Conservation (phyloP, 2,113 vertebrate species). For the Phalacrocorax pelagicus region DNA sequence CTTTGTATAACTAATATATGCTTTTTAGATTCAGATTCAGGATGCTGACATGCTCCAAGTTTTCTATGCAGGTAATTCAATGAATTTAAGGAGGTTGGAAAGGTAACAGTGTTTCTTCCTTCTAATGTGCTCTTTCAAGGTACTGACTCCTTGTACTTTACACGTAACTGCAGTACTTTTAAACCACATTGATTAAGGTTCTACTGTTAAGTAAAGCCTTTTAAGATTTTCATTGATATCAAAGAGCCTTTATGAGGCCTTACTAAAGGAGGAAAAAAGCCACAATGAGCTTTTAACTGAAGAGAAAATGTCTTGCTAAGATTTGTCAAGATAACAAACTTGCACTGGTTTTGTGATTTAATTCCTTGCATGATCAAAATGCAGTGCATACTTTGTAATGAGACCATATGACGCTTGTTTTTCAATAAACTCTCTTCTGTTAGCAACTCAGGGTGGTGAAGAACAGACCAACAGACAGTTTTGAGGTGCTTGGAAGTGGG, state of each 20-base stretch:
- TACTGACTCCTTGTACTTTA: constrained; percentile 38
- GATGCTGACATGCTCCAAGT: not conserved
- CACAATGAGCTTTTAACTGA: constrained; percentile 59
- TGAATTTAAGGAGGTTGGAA: not conserved
- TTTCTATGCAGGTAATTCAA: constrained; percentile 1
- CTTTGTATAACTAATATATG: not conserved
- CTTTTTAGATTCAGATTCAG: not conserved
- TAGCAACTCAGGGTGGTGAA: not conserved
- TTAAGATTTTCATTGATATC: constrained; percentile 59
- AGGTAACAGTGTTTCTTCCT: constrained; percentile 51
- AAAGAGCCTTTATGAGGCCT: constrained; percentile 45
- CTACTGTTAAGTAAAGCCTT: constrained; percentile 64
- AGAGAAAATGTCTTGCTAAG: constrained; percentile 55
- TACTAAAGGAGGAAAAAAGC: constrained; percentile 49
- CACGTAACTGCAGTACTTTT: not conserved
- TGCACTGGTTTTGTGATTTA: constrained; percentile 45
- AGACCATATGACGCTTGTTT: constrained; percentile 14
- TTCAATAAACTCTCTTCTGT: not conserved
- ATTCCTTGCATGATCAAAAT: constrained; percentile 55
- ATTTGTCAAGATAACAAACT: constrained; percentile 60
- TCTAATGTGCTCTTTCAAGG: constrained; percentile 59
- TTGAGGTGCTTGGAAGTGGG: not conserved
- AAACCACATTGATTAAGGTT: constrained; percentile 63
- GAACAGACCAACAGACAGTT: not conserved
- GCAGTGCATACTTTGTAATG: not conserved